These are phyloP conservation scores for Isoperla grammatica DNA, from an alignment of 2,888 invertebrate species.

Conservation along the genomic window DNA sequence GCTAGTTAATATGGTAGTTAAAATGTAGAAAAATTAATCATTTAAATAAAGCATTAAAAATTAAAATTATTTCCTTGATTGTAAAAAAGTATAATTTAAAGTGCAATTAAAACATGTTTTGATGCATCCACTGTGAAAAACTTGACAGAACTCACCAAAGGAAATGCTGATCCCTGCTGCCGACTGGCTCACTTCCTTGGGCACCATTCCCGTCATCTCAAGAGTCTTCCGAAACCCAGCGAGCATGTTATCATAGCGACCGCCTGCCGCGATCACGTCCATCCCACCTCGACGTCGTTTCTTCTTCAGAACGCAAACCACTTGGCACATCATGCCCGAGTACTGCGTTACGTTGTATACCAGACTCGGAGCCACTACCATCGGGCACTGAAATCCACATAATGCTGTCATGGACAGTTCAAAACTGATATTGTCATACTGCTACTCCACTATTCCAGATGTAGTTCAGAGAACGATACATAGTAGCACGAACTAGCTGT, in stretches of 20 bases:
- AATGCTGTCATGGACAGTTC: conserved; percentile 7
- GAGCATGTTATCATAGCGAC: conserved; percentile 82
- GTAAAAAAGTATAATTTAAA: too few relatives aligned
- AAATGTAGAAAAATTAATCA: too few relatives aligned
- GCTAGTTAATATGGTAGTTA: too few relatives aligned
- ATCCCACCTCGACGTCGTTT: conserved; percentile 50
- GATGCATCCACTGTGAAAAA: too few relatives aligned
- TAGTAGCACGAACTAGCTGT: too few relatives aligned
- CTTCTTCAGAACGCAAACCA: conserved; percentile 54
- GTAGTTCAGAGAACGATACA: too few relatives aligned
- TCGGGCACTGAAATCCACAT: conserved; percentile 48
- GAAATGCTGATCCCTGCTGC: conserved; percentile 84
- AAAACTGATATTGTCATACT: background rate
- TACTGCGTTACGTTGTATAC: conserved; percentile 57
- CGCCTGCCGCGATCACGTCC: conserved; percentile 80
- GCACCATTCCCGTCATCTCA: conserved; percentile 40
- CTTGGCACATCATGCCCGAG: conserved; percentile 63
- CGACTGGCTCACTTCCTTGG: conserved; percentile 44
- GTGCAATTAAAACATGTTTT: too few relatives aligned
- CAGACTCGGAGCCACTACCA: conserved; percentile 54
- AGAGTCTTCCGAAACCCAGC: conserved; percentile 52
- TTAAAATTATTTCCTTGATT: too few relatives aligned
- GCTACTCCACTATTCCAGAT: too few relatives aligned
- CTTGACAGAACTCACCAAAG: conserved; percentile 55
- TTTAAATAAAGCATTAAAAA: too few relatives aligned